Percentiles rank a stretch among this genome's conserved stretches.
Evolutionary conservation across 2,797 vertebrate species (phyloP).

Genomic region (Cyprinella venusta): DNA sequence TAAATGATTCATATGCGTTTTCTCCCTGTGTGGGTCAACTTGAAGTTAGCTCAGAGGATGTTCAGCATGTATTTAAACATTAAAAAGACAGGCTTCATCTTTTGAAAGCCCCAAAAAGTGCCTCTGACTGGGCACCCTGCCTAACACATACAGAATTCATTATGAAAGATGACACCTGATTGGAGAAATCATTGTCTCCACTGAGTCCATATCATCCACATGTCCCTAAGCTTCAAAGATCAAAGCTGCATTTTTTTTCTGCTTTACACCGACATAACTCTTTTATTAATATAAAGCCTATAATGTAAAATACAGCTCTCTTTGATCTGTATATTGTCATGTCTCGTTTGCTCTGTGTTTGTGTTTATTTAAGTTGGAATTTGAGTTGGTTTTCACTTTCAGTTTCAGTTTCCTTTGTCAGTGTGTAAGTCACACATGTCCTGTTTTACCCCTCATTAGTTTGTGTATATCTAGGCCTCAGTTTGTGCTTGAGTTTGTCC

Average conservation of each 20-base stretch:
- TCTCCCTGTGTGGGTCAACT: constrained; percentile 27
- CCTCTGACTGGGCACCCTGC: constrained; percentile 43
- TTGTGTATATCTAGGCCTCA: no score
- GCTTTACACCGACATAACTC: constrained; percentile 64
- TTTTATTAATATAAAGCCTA: constrained; percentile 54
- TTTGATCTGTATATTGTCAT: not conserved
- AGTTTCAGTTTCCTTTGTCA: not conserved
- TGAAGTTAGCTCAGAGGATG: constrained; percentile 30
- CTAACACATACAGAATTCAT: constrained; percentile 49
- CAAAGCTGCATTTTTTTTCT: constrained; percentile 70
- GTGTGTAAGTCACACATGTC: not conserved
- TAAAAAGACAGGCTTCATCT: constrained; percentile 39
- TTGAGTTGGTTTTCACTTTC: not conserved
- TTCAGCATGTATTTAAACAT: constrained; percentile 52
- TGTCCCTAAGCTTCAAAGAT: constrained; percentile 68
- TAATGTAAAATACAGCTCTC: constrained; percentile 16
- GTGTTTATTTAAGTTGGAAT: not conserved
- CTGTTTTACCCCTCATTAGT: no score
- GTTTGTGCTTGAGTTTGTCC: no score
- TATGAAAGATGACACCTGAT: constrained; percentile 70
- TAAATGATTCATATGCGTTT: constrained; percentile 48
- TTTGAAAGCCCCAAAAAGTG: constrained; percentile 45
- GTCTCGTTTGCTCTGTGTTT: not conserved
- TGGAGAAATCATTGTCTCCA: constrained; percentile 64
- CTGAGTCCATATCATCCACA: constrained; percentile 62